A percentile compares a stretch with the other conserved stretches of the same genome.
These are phyloP conservation scores for Donacobius atricapilla DNA, from an alignment of 2,113 vertebrate species.

Conservation along the genomic window DNA sequence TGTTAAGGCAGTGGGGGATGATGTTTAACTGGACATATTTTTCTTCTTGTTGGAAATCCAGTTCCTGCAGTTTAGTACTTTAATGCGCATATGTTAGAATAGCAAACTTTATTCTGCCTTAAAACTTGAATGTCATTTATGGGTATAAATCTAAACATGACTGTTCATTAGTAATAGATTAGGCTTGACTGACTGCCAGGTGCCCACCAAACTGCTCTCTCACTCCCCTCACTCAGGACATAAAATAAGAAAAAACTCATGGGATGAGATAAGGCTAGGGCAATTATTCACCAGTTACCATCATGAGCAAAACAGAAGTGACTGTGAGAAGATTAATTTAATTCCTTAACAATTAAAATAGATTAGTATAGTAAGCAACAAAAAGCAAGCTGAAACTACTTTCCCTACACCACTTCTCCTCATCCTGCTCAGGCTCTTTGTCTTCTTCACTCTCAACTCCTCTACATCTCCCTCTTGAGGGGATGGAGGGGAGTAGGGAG, in stretches of 20 bases:
- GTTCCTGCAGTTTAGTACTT: neutral
- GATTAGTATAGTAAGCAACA: neutral
- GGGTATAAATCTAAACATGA: neutral
- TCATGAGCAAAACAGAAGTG: neutral
- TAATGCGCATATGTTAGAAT: neutral
- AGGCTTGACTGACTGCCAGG: neutral
- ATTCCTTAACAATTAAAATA: neutral
- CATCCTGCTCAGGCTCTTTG: neutral
- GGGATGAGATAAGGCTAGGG: neutral
- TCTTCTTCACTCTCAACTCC: neutral
- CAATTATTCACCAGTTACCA: neutral
- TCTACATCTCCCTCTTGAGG: accelerated
- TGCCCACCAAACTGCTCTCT: neutral
- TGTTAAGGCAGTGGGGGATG: neutral
- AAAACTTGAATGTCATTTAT: neutral
- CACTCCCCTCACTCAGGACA: neutral
- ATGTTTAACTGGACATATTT: neutral
- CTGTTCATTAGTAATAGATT: neutral
- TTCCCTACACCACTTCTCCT: neutral
- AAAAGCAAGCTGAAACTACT: neutral
- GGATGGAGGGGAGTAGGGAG: neutral
- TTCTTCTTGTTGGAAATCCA: neutral
- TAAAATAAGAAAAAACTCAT: neutral
- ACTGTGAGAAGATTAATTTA: neutral
- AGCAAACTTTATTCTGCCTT: neutral